Conservation (phyloP, 2,113 vertebrate genomes). For the Antigone vipio region DNA sequence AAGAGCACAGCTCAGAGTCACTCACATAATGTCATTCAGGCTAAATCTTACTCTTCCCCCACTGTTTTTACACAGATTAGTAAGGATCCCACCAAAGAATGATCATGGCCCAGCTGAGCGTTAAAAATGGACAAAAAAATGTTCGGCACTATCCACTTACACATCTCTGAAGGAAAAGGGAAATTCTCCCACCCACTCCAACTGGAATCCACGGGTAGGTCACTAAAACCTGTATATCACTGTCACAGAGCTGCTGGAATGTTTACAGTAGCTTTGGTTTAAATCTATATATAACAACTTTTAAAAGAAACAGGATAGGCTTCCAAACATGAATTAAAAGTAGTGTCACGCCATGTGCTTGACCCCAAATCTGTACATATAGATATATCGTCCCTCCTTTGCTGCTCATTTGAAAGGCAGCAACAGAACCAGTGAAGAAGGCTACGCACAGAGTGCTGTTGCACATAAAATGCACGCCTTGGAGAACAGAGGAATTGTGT, state of each 20-base stretch:
- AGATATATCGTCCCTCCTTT: background rate
- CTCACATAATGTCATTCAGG: background rate
- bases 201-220: background rate
- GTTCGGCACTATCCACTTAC: background rate
- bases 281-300: background rate
- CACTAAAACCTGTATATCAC: background rate
- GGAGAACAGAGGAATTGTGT: background rate
- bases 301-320: background rate
- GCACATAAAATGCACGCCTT: background rate
- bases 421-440: background rate
- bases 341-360: background rate
- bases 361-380: background rate
- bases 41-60: background rate
- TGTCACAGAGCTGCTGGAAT: background rate
- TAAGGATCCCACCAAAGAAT: background rate
- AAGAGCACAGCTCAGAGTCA: background rate
- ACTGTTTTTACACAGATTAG: background rate
- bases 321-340: background rate
- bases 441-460: background rate
- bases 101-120: background rate
- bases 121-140: background rate
- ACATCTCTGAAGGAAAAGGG: background rate
- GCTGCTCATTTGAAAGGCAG: background rate
- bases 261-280: background rate
- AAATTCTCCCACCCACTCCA: background rate